Evolutionary conservation across 2,113 vertebrate species (phyloP).

Genomic region (Oplegnathus fasciatus): DNA sequence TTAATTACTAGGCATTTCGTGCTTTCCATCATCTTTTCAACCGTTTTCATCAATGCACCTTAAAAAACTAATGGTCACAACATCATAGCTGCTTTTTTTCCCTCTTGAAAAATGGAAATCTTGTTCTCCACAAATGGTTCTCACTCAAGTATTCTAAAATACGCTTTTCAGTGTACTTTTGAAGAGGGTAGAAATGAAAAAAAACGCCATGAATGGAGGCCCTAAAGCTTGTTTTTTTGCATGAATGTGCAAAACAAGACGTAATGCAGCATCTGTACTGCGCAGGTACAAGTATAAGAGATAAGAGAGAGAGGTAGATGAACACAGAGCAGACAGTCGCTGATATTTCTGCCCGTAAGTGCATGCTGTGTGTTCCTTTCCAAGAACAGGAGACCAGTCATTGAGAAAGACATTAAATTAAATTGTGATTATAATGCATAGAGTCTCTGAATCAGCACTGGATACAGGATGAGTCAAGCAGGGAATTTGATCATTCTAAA

Average conservation of each 20-base stretch:
- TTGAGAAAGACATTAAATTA: conserved; percentile 41
- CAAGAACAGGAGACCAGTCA: conserved; percentile 19
- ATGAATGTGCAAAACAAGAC: conserved; percentile 31
- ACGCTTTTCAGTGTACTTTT: background rate
- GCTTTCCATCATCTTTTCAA: background rate
- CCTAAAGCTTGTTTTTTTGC: conserved; percentile 2
- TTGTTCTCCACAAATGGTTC: conserved; percentile 1
- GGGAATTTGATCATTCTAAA: background rate
- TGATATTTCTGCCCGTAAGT: conserved; percentile 36
- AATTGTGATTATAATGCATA: conserved; percentile 15
- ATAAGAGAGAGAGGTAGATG: conserved; percentile 12
- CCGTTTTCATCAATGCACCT: background rate
- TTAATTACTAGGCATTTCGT: background rate
- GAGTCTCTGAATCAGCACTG: conserved; percentile 6
- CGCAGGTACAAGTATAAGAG: background rate
- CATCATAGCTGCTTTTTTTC: background rate
- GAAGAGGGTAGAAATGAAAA: background rate
- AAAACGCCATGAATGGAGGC: background rate
- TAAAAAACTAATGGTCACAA: background rate
- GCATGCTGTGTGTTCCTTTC: conserved; percentile 26
- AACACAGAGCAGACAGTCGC: background rate
- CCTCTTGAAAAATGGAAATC: background rate
- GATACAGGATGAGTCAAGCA: conserved; percentile 35
- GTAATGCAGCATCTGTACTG: conserved; percentile 15
- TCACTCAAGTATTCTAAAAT: background rate